These are phyloP conservation scores for Polydrusus cervinus DNA, from an alignment of 2,888 invertebrate species.

Conservation along the genomic window DNA sequence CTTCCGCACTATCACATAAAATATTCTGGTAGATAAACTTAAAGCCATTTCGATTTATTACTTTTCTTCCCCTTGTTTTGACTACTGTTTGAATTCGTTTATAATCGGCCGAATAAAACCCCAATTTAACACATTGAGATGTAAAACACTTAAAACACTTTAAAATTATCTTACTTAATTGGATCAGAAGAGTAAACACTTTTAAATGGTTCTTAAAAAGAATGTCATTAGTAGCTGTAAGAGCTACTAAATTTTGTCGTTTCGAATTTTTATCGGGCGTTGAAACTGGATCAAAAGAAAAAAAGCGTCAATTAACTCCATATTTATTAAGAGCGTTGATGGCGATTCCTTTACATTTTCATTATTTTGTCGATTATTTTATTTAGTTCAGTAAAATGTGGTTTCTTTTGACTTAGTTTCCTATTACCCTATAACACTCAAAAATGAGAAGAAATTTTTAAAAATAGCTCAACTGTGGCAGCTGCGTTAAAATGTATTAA, in stretches of 20 bases:
- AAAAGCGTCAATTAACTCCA: neutral
- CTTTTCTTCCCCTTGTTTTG: conserved; percentile 42
- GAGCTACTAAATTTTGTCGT: conserved; percentile 27
- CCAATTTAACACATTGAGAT: conserved; percentile 47
- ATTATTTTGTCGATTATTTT: neutral
- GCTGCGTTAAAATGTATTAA: no score
- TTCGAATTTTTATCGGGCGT: conserved; percentile 36
- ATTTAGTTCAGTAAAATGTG: neutral
- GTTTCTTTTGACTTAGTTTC: no score
- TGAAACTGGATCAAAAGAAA: conserved; percentile 11
- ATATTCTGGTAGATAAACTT: conserved; percentile 1
- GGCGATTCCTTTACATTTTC: no score
- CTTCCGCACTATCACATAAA: neutral
- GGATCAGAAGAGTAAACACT: conserved; percentile 53
- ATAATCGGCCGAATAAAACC: conserved; percentile 43
- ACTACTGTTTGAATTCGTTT: conserved; percentile 44
- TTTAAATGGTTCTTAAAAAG: conserved; percentile 55
- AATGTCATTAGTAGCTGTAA: conserved; percentile 48
- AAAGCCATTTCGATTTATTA: conserved; percentile 21
- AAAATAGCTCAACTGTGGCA: no score
- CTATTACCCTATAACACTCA: no score
- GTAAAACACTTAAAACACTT: conserved; percentile 57
- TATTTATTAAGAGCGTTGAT: neutral
- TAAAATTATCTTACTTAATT: conserved; percentile 58
- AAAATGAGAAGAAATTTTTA: no score